phyloP scores from a whole-genome alignment of 2,113 vertebrate species.

The Oncorhynchus nerka region DNA sequence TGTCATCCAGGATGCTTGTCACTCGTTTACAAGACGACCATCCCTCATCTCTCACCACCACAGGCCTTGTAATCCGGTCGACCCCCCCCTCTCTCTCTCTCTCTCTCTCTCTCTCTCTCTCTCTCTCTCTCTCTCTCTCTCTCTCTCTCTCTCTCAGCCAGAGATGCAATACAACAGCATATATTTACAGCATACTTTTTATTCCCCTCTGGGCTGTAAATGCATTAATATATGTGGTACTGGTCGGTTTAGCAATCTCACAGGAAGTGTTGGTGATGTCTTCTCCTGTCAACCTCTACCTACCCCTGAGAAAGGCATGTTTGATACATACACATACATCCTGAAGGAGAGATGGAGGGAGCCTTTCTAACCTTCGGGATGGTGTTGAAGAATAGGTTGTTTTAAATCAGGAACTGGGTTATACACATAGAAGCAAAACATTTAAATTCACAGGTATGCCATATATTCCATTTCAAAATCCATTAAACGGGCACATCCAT shows the following conservation, averaged over 20 bases:
- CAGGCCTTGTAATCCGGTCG: conserved; percentile 67
- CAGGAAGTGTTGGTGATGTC: conserved; percentile 61
- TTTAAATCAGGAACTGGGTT: not conserved
- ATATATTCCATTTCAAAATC: no score
- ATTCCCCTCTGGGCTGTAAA: conserved; percentile 50
- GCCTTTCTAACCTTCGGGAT: not conserved
- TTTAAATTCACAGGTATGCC: no score
- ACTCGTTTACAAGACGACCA: conserved; percentile 78
- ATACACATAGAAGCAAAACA: no score
- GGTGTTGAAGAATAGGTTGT: not conserved
- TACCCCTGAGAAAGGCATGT: conserved; percentile 62
- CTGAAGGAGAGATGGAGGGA: not conserved
- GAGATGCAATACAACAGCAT: conserved; percentile 69
- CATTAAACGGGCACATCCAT: no score
- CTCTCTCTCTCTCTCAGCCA: conserved; percentile 21
- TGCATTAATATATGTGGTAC: conserved; percentile 74
- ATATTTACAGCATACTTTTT: conserved; percentile 50
- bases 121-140: not conserved
- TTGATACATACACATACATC: conserved; percentile 59
- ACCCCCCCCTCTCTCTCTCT: conserved; percentile 8
- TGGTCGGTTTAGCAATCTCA: conserved; percentile 56
- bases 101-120: not conserved
- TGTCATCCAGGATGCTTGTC: conserved; percentile 80
- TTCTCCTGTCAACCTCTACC: conserved; percentile 69
- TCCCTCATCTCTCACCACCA: conserved; percentile 75